phyloP scores from a whole-genome alignment of 2,113 vertebrate genomes.

The Rhombomys opimus region DNA sequence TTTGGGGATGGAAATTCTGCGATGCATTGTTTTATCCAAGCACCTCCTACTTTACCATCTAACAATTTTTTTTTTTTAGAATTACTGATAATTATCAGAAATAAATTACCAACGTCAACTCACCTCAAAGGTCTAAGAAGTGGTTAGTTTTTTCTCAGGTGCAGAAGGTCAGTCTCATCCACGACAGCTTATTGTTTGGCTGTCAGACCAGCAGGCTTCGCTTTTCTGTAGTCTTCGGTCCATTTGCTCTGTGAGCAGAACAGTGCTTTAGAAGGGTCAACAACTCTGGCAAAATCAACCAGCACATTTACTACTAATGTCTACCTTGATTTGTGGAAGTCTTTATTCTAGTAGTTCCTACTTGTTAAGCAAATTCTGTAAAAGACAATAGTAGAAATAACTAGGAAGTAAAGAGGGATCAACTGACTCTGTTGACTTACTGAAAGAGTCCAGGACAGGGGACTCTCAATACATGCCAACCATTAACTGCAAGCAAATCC shows the following conservation, averaged over 20 bases:
- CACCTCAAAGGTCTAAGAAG: slow-evolving; percentile 3
- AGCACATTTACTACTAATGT: background rate
- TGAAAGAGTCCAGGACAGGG: background rate
- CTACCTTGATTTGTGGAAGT: slow-evolving; percentile 1
- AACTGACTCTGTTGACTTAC: background rate
- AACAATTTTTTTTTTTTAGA: background rate
- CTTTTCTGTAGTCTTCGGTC: slow-evolving; percentile 24
- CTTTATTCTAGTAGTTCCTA: background rate
- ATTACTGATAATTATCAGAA: background rate
- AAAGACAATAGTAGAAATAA: slow-evolving; percentile 33
- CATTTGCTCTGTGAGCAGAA: slow-evolving; percentile 27
- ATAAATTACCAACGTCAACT: background rate
- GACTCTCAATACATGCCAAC: background rate
- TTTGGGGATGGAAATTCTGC: background rate
- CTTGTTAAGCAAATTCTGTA: slow-evolving; percentile 6
- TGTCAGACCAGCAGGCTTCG: background rate
- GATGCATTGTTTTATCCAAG: background rate
- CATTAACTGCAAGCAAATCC: background rate
- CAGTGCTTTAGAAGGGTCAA: slow-evolving; percentile 41
- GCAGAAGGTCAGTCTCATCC: background rate
- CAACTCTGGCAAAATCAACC: background rate
- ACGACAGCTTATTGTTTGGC: background rate
- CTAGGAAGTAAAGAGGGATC: background rate
- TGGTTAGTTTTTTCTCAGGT: background rate
- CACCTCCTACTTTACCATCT: background rate